Conservation (phyloP, 2,888 invertebrate species). For the Baronia brevicornis region DNA sequence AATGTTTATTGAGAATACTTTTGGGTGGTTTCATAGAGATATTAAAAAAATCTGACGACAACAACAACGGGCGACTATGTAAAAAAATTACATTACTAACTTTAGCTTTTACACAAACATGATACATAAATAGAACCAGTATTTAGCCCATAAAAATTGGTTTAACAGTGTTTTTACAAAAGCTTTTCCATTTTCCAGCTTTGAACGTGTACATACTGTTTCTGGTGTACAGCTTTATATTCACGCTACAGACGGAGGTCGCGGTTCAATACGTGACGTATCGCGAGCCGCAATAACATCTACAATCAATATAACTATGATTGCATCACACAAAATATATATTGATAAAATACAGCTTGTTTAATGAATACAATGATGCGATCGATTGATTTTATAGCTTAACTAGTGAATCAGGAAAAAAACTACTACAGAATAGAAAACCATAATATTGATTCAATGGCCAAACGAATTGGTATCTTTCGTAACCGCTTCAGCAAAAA, state of each 20-base stretch:
- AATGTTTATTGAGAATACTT: too few species aligned
- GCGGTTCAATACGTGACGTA: slow-evolving; percentile 45
- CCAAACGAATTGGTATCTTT: too few species aligned
- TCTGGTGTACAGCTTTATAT: slow-evolving; percentile 42
- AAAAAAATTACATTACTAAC: too few species aligned
- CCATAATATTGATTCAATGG: too few species aligned
- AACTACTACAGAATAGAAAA: neutral
- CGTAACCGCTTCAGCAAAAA: too few species aligned
- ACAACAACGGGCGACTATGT: too few species aligned
- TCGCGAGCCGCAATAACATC: slow-evolving; percentile 21
- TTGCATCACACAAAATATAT: slow-evolving; percentile 2
- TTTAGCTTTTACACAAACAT: too few species aligned
- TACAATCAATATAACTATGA: slow-evolving; percentile 14
- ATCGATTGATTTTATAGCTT: neutral
- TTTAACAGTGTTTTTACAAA: too few species aligned
- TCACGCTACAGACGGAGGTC: slow-evolving; percentile 33
- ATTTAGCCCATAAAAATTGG: neutral
- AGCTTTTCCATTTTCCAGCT: slow-evolving; percentile 44
- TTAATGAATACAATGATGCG: neutral
- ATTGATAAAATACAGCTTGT: neutral
- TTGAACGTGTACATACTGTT: slow-evolving; percentile 47
- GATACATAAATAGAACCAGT: too few species aligned
- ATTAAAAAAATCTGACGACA: too few species aligned
- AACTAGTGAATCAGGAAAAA: slow-evolving; percentile 1
- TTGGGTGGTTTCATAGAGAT: too few species aligned